Evolutionary conservation across 2,113 vertebrate genomes (phyloP).

Genomic region (Psilopsiagon aymara): DNA sequence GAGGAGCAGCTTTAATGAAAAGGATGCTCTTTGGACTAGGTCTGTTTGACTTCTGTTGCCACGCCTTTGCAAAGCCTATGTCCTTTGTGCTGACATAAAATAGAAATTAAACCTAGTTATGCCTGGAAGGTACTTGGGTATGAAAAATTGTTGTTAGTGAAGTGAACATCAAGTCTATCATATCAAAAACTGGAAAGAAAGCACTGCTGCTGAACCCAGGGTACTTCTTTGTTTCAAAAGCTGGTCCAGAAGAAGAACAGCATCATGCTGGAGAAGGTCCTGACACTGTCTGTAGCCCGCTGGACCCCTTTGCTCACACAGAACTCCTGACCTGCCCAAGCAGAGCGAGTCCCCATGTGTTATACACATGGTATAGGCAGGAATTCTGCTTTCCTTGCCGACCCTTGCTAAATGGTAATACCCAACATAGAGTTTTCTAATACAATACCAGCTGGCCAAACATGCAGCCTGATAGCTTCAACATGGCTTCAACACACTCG

Average conservation of each 20-base stretch:
- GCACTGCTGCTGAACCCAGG: not conserved
- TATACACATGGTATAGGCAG: not conserved
- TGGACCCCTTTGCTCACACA: not conserved
- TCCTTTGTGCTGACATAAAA: not conserved
- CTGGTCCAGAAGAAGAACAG: not conserved
- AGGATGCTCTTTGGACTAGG: not conserved
- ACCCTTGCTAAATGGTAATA: not conserved
- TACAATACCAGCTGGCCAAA: not conserved
- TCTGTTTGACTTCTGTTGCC: not conserved
- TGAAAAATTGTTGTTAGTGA: not conserved
- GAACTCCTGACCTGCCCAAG: not conserved
- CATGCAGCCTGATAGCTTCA: not conserved
- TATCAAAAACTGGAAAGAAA: not conserved
- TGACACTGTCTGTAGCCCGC: not conserved
- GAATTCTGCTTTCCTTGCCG: not conserved
- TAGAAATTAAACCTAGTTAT: not conserved
- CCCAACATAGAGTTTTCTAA: not conserved
- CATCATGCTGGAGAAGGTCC: too few relatives aligned
- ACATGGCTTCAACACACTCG: accelerated
- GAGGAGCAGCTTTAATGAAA: not conserved
- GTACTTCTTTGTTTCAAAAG: not conserved
- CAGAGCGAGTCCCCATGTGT: not conserved
- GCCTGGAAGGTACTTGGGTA: not conserved
- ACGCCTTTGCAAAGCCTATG: not conserved
- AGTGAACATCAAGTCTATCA: not conserved